Conservation (phyloP, 2,888 invertebrate species). For the Aproaerema taeniolella region DNA sequence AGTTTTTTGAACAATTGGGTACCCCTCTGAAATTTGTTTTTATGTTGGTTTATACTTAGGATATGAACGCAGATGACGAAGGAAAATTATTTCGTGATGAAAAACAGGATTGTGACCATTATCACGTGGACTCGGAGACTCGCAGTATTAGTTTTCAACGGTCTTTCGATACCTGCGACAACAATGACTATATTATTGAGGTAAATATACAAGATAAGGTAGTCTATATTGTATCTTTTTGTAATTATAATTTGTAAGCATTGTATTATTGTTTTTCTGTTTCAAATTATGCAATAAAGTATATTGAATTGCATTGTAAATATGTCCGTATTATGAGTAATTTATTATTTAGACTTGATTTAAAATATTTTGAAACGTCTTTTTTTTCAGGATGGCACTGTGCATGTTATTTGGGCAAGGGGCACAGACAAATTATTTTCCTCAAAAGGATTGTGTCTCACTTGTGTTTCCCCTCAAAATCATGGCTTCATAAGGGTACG, state of each 20-base stretch:
- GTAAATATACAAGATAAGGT: too few species aligned
- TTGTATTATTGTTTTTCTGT: too few species aligned
- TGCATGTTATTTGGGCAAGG: slow-evolving; percentile 90
- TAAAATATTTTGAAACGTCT: background rate
- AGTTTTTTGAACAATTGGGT: too few species aligned
- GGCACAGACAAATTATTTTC: slow-evolving; percentile 85
- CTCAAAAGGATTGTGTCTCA: slow-evolving; percentile 80
- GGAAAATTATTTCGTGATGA: slow-evolving; percentile 82
- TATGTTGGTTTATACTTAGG: slow-evolving; percentile 62
- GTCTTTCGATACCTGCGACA: slow-evolving; percentile 92
- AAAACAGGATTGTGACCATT: slow-evolving; percentile 85
- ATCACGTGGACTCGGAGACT: slow-evolving; percentile 73
- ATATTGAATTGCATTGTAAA: too few species aligned
- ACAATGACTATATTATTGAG: slow-evolving; percentile 88
- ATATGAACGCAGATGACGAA: slow-evolving; percentile 82
- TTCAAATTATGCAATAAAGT: too few species aligned
- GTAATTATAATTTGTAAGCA: too few species aligned
- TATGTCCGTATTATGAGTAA: too few species aligned
- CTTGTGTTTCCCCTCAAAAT: slow-evolving; percentile 67
- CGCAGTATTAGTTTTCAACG: slow-evolving; percentile 86
- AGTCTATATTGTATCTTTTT: too few species aligned
- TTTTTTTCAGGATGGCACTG: slow-evolving; percentile 86
- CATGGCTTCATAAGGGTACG: slow-evolving; percentile 89
- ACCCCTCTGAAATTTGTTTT: too few species aligned
- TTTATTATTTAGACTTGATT: too few species aligned